Percentiles rank a stretch among this genome's conserved stretches.
Conservation (phyloP, 1,140 invertebrate species). For the Drosophila mojavensis region DNA sequence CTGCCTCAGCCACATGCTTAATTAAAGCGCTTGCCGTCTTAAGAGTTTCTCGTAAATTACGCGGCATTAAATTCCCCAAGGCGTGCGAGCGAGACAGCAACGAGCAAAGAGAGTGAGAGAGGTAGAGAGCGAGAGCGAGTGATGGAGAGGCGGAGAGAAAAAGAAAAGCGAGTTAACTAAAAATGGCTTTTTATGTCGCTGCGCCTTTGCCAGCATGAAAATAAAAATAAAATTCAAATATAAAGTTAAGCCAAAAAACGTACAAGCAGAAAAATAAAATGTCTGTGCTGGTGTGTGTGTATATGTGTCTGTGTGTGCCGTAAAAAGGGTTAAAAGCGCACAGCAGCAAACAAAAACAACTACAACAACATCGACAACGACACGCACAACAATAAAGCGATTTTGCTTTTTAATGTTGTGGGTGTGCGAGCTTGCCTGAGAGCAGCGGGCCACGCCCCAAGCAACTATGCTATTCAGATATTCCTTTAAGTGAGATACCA, state of each 20-base stretch:
- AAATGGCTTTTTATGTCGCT: slow-evolving; percentile 79
- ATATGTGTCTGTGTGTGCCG: slow-evolving; percentile 24
- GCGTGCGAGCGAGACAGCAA: not conserved
- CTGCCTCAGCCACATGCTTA: slow-evolving; percentile 79
- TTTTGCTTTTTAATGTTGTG: slow-evolving; percentile 73
- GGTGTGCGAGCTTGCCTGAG: slow-evolving; percentile 47
- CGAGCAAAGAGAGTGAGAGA: not conserved
- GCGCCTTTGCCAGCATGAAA: slow-evolving; percentile 73
- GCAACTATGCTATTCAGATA: slow-evolving; percentile 18
- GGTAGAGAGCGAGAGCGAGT: not conserved
- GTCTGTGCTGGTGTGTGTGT: slow-evolving; percentile 10
- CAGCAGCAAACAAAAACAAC: slow-evolving; percentile 26
- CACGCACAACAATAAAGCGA: slow-evolving; percentile 69
- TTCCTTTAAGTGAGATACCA: not conserved
- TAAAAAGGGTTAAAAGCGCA: slow-evolving; percentile 75
- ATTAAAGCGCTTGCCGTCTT: slow-evolving; percentile 80
- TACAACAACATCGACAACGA: slow-evolving; percentile 14
- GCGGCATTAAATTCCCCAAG: slow-evolving; percentile 70
- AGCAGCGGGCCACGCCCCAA: slow-evolving; percentile 27
- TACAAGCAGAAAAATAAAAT: slow-evolving; percentile 72
- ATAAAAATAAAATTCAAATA: slow-evolving; percentile 82
- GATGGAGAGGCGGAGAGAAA: not conserved
- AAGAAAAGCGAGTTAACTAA: slow-evolving; percentile 58
- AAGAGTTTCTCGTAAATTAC: slow-evolving; percentile 81
- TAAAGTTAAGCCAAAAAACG: slow-evolving; percentile 78